These are phyloP conservation scores for Sinotaia quadrata DNA, from an alignment of 2,888 invertebrate species.

Conservation along the genomic window DNA sequence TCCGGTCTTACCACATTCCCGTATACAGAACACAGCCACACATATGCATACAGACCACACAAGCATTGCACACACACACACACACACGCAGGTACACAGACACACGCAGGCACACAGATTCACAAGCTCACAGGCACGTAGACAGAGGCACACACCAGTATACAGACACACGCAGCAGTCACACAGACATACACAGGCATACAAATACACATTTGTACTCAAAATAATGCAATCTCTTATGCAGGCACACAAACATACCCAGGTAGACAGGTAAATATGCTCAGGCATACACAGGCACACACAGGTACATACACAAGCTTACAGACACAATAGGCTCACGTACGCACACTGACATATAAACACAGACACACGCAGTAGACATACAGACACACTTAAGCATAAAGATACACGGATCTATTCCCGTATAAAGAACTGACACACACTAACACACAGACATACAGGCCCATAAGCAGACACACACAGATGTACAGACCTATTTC, in stretches of 20 bases:
- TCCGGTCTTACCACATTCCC: too few species aligned
- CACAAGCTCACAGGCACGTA: neutral
- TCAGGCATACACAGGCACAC: constrained; percentile 6
- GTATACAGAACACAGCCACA: constrained; percentile 6
- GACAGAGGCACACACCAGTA: neutral
- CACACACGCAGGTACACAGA: neutral
- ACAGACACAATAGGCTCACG: neutral
- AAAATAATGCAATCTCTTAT: neutral
- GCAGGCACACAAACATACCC: neutral
- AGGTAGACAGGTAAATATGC: neutral
- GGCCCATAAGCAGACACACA: neutral
- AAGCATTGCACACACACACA: neutral
- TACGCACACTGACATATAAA: constrained; percentile 4
- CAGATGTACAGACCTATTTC: neutral
- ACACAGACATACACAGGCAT: neutral
- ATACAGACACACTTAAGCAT: constrained; percentile 4
- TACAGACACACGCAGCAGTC: neutral
- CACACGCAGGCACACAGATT: neutral
- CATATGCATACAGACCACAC: neutral
- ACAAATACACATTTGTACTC: neutral
- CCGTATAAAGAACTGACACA: neutral
- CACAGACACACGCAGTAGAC: neutral
- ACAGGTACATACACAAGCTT: constrained; percentile 3
- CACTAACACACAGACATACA: neutral
- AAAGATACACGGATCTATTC: neutral